Base-by-base conservation (phyloP, 2,797 vertebrate species). In the Pangasius sanitwongsei region DNA sequence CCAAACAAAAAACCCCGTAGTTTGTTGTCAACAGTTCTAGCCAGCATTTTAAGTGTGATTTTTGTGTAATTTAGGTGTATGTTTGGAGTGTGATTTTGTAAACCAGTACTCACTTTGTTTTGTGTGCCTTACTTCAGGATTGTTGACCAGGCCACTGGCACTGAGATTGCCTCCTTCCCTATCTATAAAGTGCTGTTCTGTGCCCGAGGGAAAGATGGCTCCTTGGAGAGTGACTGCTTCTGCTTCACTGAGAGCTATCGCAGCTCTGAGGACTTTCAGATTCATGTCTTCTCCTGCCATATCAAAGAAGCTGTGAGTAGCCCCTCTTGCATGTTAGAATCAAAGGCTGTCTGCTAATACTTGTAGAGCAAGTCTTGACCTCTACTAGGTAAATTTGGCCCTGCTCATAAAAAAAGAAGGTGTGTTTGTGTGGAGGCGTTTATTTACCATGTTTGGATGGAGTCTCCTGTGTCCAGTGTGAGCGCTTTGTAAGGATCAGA, bases 101-200 rank as follows among this genome's bases (percentile, higher is more conserved):
- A 78, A 55, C 31, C 77, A 74, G 3, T 44, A 44, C 9, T 50
- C 5, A 16, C 1, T 80, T 80, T 85, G 13, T 28, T 59, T 2
- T 83, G 6, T 87, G 75, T 88, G 44, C 82, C 28, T 57, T 28
- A 1, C 31, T 88, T 2, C 92, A 99, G 99, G 95, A 97, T 99
- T 89, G 97, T 98, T 90, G 95, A 99, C 90, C 97, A 98, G 75
- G 96, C 95, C 23, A 95, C 93, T 16, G 97, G 96, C 44, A 94
- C 94, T 67, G 98, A 99, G 94, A 97, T 98, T 0, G 97, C 97
- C 55, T 97, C 97, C 0, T 99, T 99, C 89, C 99, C 99, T 50
- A 98, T 99, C 92, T 99, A 99, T 90, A 99, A 99, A 84, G 98
- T 99, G 87, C 86, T 99, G 90, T 99, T 99, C 92, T 99, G 98